phyloP scores from a whole-genome alignment of 2,888 invertebrate species.

The Phortica magna region DNA sequence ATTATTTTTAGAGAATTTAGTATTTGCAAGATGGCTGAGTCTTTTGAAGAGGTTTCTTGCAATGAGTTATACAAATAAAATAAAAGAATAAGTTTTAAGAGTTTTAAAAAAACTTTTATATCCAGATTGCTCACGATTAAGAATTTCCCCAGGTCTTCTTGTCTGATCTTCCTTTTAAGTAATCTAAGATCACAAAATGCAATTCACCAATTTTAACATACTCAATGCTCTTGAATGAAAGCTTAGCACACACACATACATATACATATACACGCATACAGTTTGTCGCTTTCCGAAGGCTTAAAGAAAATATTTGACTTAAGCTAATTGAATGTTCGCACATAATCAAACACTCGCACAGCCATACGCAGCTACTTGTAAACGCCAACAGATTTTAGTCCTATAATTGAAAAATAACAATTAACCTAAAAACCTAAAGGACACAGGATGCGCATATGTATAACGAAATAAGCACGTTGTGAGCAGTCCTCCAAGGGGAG shows the following conservation, averaged over 20 bases:
- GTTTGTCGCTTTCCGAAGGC: not conserved
- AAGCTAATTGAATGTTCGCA: conserved; percentile 11
- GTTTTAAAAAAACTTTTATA: no score
- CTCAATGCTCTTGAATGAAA: not conserved
- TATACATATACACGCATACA: not conserved
- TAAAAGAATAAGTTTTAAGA: no score
- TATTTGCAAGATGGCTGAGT: no score
- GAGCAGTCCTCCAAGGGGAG: not conserved
- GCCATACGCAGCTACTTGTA: not conserved
- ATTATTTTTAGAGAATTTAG: no score
- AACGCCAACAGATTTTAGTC: not conserved
- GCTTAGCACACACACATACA: not conserved
- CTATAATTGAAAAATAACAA: conserved; percentile 33
- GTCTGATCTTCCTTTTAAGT: no score
- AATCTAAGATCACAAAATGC: no score
- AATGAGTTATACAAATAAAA: no score
- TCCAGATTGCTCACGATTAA: no score
- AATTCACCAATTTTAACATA: no score
- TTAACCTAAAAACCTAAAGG: conserved; percentile 28
- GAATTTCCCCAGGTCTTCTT: no score
- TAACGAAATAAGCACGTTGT: not conserved
- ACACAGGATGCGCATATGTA: not conserved
- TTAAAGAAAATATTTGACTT: conserved; percentile 27
- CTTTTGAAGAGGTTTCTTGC: no score
- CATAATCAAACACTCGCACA: not conserved